Evolutionary conservation across 2,888 invertebrate genomes (phyloP), one percentile per base, ranked within the genome.

Genomic region (Pristionchus entomophagus): DNA sequence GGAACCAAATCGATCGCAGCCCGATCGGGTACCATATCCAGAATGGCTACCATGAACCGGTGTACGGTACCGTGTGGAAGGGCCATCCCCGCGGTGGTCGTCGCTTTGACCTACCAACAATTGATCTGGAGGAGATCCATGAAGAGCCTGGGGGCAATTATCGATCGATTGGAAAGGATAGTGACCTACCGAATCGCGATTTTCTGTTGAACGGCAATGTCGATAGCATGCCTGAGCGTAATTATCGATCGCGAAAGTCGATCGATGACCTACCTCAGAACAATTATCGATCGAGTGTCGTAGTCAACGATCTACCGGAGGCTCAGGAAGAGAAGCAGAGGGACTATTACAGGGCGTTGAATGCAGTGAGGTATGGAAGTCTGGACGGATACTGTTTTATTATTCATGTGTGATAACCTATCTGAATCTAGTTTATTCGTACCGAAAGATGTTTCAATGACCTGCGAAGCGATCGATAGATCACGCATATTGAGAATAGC

Each of bases 41-140:
- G 41, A n/a, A 8, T 35, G 17, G 32, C 35, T 38, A 69, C 38
- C 69, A 62, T 17, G 69, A 69, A 22, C 69, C 69, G 22, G 69
- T 69, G 19, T 69, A 69, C 69, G 69, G 69, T n/a, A 69, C 69
- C n/a, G 38, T 69, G 6, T 69, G 69, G 69, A 69, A 69, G 69
- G 69, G 69, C 22, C 69, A 69, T 8, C 69, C 69, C 0, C 38
- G 69, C 6, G 45, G 45, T 14, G 45, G 45, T 14, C 69, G 69
- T 4, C 41, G 69, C 6, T 38, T 69, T 41, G 69, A 69, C 22
- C 19, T 38, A 14, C 69, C 69, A 6, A 41, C 35, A 2, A 69
- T 69, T 8, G 69, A 69, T 38, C 38, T 69, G 69, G 69, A 69
- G n/a, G 69, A 69, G 41, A 38, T 69, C 1, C 41, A 69, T 38